A percentile compares a stretch with the other conserved stretches of the same genome.
These are phyloP conservation scores for Silurus asotus DNA, from an alignment of 2,113 vertebrate species.

Conservation along the genomic window DNA sequence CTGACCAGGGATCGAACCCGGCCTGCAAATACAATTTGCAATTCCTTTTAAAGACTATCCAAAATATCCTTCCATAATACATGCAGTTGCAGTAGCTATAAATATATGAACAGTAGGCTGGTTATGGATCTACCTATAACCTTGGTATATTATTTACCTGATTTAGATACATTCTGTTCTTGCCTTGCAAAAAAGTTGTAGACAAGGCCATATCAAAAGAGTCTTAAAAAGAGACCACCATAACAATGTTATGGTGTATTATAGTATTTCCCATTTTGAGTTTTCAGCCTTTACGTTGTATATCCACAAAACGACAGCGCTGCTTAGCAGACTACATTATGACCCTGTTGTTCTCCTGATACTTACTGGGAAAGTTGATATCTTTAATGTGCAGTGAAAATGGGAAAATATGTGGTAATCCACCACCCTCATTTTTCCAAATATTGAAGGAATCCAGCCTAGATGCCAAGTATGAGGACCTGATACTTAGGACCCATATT, in stretches of 20 bases:
- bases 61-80: background rate
- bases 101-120: constrained; percentile 1
- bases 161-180: background rate
- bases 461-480: background rate
- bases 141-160: constrained; percentile 2
- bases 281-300: background rate
- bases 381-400: background rate
- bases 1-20: no score
- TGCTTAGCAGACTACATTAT: constrained; percentile 7
- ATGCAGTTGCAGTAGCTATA: constrained; percentile 5
- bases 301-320: background rate
- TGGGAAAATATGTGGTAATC: background rate
- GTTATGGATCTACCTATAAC: background rate
- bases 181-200: constrained; percentile 20
- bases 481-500: background rate
- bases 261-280: background rate
- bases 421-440: background rate
- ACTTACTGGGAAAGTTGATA: background rate
- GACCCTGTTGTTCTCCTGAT: background rate
- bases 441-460: background rate
- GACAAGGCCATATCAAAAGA: constrained; percentile 19
- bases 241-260: background rate
- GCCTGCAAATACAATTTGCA: no score
- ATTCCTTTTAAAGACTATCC: no score
- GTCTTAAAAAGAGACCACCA: constrained; percentile 27